Base-by-base conservation (phyloP, 2,113 vertebrate genomes). In the Pipra filicauda region DNA sequence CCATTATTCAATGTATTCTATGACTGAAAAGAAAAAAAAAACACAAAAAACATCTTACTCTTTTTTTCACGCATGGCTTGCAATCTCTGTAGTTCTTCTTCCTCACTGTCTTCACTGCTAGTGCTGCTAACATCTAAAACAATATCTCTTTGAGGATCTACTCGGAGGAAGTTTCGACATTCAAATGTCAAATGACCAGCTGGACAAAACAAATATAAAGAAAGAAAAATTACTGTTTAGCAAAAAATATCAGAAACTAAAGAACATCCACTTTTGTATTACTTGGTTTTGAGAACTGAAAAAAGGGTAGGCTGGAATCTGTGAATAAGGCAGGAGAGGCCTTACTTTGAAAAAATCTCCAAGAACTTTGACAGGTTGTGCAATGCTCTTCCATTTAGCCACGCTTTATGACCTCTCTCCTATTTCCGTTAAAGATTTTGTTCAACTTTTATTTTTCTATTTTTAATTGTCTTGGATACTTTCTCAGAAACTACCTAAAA, bases 61-160 rank as follows among this genome's bases (percentile, higher is more conserved):
- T 97, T 98, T 84, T 97, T 98, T 27, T 98, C 97, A 87, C 98
- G 97, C 58, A 98, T 95, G 27, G 98, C 96, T 82, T 98, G 99
- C 51, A 99, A 94, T 48, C 94, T 98, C 59, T 95, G 93, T 46
- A 98, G 95, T 30, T 97, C 95, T 13, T 98, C 97, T 66, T 98
- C 98, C 54, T 99, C 99, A 12, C 98, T 99, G 92, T 99, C 99
- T 95, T 99, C 99, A 48, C 96, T 99, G 96, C 99, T 99, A 66
- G 99, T 99, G 96, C 99, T 99, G 97, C 99, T 99, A 35, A 99
- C 99, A 64, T 99, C 99, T 95, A 99, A 97, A 82, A 99, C 99
- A n/a, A 99, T 99, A 97, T 99, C 99, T 91, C 99, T 99, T 94
- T 99, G 98, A 24, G 99, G 99, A 91, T 99, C 99, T 76, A 99